Base-by-base conservation (phyloP, 1,140 invertebrate genomes). In the Meloidogyne hapla region DNA sequence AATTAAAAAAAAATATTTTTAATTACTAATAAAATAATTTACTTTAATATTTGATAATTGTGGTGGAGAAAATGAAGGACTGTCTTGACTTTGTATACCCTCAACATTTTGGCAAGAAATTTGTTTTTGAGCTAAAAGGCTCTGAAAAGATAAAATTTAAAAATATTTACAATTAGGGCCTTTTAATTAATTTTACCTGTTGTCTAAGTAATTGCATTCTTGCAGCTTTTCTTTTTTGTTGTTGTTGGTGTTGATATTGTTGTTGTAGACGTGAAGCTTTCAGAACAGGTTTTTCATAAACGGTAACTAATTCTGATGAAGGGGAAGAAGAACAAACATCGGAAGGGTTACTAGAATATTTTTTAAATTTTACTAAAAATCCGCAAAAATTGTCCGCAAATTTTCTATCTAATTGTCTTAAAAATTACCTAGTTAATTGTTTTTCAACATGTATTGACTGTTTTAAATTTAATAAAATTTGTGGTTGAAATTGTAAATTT, bases 381-480 rank as follows among this genome's bases (percentile, higher is more conserved):
- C 77, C 62, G 33, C 33, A 33, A 33, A 33, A 33, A 33, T 33
- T 33, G 33, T 33, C 33, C 4, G 9, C 33, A 6, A 33, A 8
- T 6, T 6, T 33, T 4, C 33, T 48, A n/a, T n/a, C n/a, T n/a
- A n/a, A n/a, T n/a, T n/a, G n/a, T 18, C 4, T 26, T 45, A 15
- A 28, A 45, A 10, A 48, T 12, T 68, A 28, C 64, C 81, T 40
- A 15, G 63, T 70, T 21, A 83, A 56, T 71, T 81, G 81, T 48
- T 83, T 83, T 68, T 83, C 82, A 9, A 83, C 83, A 23, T 83
- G 80, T 56, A 83, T 83, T 42, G 76, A 80, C 28, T 84, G 82
- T 63, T 83, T 83, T 25, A 83, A 69, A 42, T 84, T 83, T 12
- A 83, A 67, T 62, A 83, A 74, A 45, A 77, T 82, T 80, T 83